Evolutionary conservation across 2,113 vertebrate genomes (phyloP).

Genomic region (Oncorhynchus clarkii): DNA sequence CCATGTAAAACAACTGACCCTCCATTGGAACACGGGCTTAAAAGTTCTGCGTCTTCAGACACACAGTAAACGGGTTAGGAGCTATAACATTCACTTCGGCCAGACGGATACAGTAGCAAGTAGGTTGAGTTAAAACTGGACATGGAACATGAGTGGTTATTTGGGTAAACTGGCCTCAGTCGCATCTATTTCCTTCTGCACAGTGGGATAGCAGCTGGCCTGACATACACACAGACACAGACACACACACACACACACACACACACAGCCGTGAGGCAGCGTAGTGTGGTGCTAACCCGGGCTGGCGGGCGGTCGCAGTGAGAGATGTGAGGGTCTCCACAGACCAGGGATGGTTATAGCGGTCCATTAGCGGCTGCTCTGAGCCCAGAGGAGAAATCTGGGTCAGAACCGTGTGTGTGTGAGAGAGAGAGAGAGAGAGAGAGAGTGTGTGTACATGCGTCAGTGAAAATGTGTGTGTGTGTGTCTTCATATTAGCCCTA

Average conservation of each 20-base stretch:
- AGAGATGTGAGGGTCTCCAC: slow-evolving; percentile 43
- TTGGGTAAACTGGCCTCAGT: slow-evolving; percentile 9
- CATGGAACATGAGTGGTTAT: slow-evolving; percentile 15
- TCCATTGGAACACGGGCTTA: too few species aligned
- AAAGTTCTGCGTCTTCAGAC: too few species aligned
- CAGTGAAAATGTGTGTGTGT: not conserved
- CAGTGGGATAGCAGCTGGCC: slow-evolving; percentile 6
- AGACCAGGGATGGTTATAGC: slow-evolving; percentile 62
- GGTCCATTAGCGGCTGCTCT: slow-evolving; percentile 63
- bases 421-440: slow-evolving; percentile 21
- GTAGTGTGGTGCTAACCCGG: slow-evolving; percentile 15
- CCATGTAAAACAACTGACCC: too few species aligned
- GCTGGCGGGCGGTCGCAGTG: slow-evolving; percentile 20
- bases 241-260: slow-evolving; percentile 6
- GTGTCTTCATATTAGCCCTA: not conserved
- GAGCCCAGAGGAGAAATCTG: slow-evolving; percentile 62
- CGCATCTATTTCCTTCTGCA: not conserved
- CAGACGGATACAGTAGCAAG: not conserved
- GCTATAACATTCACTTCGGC: not conserved
- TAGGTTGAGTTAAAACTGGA: slow-evolving; percentile 8
- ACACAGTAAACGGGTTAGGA: too few species aligned
- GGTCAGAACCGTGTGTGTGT: slow-evolving; percentile 56
- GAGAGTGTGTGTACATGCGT: not conserved
- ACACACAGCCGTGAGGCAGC: not conserved
- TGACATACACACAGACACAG: slow-evolving; percentile 4